phyloP scores from a whole-genome alignment of 2,888 invertebrate genomes.

The Cephonodes hylas region DNA sequence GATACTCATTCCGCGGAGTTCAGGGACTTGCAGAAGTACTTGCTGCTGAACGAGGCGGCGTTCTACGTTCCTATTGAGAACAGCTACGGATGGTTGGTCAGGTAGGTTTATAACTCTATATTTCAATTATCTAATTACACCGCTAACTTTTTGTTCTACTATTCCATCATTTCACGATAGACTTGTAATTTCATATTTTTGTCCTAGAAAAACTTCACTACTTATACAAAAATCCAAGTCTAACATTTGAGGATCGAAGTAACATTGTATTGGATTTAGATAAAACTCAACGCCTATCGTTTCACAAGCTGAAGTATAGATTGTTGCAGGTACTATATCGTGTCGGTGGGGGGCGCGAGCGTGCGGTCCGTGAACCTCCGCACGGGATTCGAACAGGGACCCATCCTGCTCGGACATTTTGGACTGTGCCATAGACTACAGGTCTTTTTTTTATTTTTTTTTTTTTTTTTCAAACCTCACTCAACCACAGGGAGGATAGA shows the following conservation, averaged over 20 bases:
- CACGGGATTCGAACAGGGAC: constrained; percentile 38
- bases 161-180: no score
- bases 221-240: no score
- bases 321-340: constrained; percentile 56
- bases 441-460: not conserved
- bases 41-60: constrained; percentile 55
- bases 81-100: constrained; percentile 59
- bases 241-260: no score
- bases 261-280: no score
- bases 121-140: no score
- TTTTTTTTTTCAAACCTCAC: not conserved
- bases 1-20: constrained; percentile 26
- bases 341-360: constrained; percentile 37
- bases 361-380: constrained; percentile 50
- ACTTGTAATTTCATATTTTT: no score
- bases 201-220: no score
- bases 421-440: constrained; percentile 43
- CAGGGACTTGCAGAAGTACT: constrained; percentile 46
- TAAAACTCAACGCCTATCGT: no score
- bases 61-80: constrained; percentile 69
- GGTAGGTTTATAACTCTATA: constrained; percentile 40
- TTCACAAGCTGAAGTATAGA: not conserved
- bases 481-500: not conserved
- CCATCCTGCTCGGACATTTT: constrained; percentile 63
- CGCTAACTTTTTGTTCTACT: no score